Base-by-base conservation (phyloP, 2,888 invertebrate genomes). In the Cheilosia soror region DNA sequence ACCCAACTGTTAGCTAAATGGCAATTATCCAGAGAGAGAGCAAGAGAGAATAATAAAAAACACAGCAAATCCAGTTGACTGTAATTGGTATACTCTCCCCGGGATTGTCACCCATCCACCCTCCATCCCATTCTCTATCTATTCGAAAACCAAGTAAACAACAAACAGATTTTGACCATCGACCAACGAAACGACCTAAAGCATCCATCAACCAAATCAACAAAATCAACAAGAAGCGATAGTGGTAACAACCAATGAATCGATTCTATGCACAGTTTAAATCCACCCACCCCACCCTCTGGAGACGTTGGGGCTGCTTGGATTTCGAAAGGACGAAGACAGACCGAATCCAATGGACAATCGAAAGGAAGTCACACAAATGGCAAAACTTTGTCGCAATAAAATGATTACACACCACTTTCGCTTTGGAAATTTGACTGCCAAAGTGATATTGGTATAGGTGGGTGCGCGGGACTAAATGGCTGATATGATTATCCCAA, bases 341-440 rank as follows among this genome's bases (percentile, higher is more conserved):
- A 40, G 31, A 49, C 11, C 1, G 15, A 27, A 11, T 27, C 13
- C 15, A 11, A 37, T 49, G 25, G 58, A 57, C 57, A 13, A 62
- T 25, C 37, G 27, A 75, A 33, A 63, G 53, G 60, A 79, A 69
- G 82, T 63, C 79, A 75, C 57, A 75, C 84, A 79, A 85, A 81
- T 81, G 81, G 73, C 85, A 81, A 81, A 85, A 80, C 55, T 80
- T 84, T 75, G 76, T 76, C 60, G 55, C 80, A 80, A 80, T 80
- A 80, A 85, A 85, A 76, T 80, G 84, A 84, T 84, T 80, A 80
- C 84, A 76, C 81, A 76, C 85, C 81, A 85, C 85, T 81, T 85
- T 81, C 81, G 68, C 68, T 85, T 76, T 76, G 51, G 76, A 81
- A 81, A 77, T 76, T 81, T 81, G 81, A 76, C 68, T 85, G 68